phyloP scores from a whole-genome alignment of 2,797 vertebrate genomes.

The Sandelia bainsii region DNA sequence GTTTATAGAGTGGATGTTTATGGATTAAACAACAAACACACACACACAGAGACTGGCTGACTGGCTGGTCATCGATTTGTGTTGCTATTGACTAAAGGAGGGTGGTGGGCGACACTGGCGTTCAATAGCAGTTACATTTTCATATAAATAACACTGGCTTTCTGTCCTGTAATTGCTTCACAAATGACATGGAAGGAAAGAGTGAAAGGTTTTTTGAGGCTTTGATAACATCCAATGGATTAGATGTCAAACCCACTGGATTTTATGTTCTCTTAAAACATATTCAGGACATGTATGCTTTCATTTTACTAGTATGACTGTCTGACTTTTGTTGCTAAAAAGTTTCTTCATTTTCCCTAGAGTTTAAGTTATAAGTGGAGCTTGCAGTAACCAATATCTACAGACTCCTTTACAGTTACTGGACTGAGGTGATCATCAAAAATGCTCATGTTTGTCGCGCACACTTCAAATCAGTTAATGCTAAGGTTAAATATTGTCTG shows the following conservation, averaged over 20 bases:
- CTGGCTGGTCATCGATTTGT: conserved; percentile 73
- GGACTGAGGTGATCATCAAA: no score
- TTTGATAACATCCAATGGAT: conserved; percentile 8
- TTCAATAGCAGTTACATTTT: conserved; percentile 78
- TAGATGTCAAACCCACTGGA: conserved; percentile 5
- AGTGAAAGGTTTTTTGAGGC: conserved; percentile 30
- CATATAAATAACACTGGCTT: conserved; percentile 76
- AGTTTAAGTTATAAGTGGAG: background rate
- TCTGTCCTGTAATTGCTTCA: conserved; percentile 72
- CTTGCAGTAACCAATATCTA: no score
- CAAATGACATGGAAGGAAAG: conserved; percentile 56
- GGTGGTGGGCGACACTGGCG: conserved; percentile 46
- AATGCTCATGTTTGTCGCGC: no score
- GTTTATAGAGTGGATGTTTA: conserved; percentile 76
- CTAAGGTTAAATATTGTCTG: no score
- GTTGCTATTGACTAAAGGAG: conserved; percentile 66
- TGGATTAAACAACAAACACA: conserved; percentile 76
- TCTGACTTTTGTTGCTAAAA: background rate
- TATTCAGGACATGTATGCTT: background rate
- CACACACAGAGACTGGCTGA: conserved; percentile 65
- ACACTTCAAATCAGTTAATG: no score
- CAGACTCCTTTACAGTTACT: no score
- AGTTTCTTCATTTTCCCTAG: background rate
- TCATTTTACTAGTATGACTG: background rate
- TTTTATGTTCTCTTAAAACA: conserved; percentile 7